Evolutionary conservation across 2,113 vertebrate genomes (phyloP).

Genomic region (Octodon degus): DNA sequence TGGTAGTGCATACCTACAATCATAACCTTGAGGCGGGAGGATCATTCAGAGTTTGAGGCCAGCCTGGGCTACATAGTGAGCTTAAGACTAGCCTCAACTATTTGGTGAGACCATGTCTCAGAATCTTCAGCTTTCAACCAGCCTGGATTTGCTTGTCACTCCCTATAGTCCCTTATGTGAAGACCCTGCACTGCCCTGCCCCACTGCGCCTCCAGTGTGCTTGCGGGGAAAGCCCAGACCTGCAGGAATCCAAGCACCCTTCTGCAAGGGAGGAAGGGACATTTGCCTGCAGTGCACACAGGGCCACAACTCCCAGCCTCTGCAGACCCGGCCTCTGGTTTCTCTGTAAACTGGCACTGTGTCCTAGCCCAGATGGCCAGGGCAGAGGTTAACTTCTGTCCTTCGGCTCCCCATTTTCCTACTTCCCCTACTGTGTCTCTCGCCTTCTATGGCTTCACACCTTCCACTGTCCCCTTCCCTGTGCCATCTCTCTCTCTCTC

Average conservation of each 20-base stretch:
- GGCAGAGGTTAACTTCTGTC: not conserved
- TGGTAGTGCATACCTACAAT: not conserved
- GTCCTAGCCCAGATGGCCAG: not conserved
- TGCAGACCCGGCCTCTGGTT: not conserved
- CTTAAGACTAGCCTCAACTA: not conserved
- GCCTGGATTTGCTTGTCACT: not conserved
- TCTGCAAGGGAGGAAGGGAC: not conserved
- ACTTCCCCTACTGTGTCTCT: not conserved
- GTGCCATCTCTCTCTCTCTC: not conserved
- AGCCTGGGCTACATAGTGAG: not conserved
- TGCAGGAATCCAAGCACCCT: not conserved
- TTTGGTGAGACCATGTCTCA: not conserved
- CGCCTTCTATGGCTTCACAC: not conserved
- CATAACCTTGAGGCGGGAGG: not conserved
- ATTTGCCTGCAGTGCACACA: not conserved
- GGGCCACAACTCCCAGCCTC: not conserved
- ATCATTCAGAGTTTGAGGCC: not conserved
- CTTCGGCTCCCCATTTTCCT: not conserved
- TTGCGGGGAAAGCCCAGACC: not conserved
- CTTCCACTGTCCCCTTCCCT: not conserved
- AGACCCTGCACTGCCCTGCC: not conserved
- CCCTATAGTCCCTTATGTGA: not conserved
- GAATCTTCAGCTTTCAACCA: not conserved
- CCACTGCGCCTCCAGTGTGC: not conserved
- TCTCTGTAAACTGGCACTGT: not conserved